phyloP scores from a whole-genome alignment of 2,113 vertebrate genomes.

The Lynx canadensis region DNA sequence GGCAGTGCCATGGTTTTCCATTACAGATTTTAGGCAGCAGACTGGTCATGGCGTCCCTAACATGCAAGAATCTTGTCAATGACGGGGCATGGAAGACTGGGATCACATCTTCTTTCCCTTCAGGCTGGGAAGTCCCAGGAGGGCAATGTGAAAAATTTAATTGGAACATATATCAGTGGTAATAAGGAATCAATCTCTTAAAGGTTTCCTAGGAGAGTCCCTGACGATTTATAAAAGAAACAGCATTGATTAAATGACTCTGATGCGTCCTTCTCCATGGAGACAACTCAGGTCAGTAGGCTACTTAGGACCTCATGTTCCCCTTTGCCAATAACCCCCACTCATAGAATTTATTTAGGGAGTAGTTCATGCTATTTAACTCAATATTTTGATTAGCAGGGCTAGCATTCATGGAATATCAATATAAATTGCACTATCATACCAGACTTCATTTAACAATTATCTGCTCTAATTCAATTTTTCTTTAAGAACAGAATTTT shows the following conservation, averaged over 20 bases:
- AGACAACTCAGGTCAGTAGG: background rate
- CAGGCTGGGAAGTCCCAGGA: background rate
- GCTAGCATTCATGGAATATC: background rate
- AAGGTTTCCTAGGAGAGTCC: slow-evolving; percentile 23
- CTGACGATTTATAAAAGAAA: slow-evolving; percentile 26
- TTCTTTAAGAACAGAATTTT: slow-evolving; percentile 1
- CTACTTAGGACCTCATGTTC: background rate
- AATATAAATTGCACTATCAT: background rate
- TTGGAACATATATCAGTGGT: slow-evolving; percentile 33
- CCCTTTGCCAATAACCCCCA: background rate
- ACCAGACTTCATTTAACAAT: slow-evolving; percentile 1
- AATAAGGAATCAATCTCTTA: slow-evolving; percentile 11
- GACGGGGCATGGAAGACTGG: background rate
- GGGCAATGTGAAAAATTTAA: slow-evolving; percentile 30
- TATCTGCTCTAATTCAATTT: background rate
- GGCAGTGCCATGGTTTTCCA: background rate
- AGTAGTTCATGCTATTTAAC: background rate
- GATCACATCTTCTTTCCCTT: background rate
- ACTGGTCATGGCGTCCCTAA: background rate
- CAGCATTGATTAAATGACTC: slow-evolving; percentile 19
- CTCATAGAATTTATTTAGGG: background rate
- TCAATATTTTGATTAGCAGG: background rate
- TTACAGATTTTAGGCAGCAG: background rate
- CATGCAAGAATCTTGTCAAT: background rate
- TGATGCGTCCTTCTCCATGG: background rate